These are phyloP conservation scores for Xiphydria camelus DNA, from an alignment of 2,888 invertebrate genomes.

Conservation along the genomic window DNA sequence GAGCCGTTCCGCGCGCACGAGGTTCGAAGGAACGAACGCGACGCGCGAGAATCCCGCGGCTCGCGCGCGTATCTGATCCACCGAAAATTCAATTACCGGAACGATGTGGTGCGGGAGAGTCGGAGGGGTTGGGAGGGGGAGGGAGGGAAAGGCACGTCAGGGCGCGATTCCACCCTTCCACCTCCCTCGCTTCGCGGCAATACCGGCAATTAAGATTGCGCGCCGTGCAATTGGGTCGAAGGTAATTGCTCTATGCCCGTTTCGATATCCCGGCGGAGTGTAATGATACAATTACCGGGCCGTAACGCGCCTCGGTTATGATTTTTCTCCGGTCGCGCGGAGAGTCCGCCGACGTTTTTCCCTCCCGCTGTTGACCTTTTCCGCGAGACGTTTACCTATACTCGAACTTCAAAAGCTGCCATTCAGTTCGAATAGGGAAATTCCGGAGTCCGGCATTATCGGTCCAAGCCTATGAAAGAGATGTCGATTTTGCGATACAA, in stretches of 20 bases:
- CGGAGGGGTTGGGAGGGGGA: neutral
- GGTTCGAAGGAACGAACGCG: no score
- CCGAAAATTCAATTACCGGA: neutral
- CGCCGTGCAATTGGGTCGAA: neutral
- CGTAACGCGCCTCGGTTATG: neutral
- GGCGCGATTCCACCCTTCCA: neutral
- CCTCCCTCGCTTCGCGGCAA: neutral
- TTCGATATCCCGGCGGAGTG: neutral
- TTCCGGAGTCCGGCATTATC: no score
- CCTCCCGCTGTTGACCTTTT: no score
- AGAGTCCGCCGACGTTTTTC: no score
- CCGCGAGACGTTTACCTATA: no score
- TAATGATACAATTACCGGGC: conserved; percentile 23
- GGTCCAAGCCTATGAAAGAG: no score
- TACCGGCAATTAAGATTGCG: conserved; percentile 1
- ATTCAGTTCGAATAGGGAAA: no score
- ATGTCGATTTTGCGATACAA: no score
- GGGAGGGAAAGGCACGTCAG: neutral
- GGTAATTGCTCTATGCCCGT: conserved; percentile 5
- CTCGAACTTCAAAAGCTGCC: no score
- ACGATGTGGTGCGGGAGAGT: no score
- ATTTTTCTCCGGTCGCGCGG: no score
- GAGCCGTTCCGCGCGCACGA: conserved; percentile 17
- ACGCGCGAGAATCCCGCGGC: neutral
- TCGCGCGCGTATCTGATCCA: neutral